Conservation (phyloP, 2,113 vertebrate species). For the Macaca nemestrina region DNA sequence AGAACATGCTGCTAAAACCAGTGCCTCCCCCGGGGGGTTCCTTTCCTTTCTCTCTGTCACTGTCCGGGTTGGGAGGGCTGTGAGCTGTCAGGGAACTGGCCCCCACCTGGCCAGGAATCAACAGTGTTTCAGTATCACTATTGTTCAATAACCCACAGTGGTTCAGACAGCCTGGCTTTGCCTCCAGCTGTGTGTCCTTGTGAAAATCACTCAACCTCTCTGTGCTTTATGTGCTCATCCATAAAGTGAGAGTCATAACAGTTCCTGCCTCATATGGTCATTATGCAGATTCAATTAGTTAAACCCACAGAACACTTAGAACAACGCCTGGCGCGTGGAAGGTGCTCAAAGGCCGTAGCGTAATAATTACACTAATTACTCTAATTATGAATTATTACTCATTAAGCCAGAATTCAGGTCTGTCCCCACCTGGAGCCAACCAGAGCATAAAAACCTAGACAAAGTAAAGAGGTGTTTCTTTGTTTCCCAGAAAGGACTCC, state of each 20-base stretch:
- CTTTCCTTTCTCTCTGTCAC: neutral
- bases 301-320: fast-evolving
- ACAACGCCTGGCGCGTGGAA: fast-evolving
- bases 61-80: no score
- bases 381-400: neutral
- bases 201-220: neutral
- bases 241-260: fast-evolving
- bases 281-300: fast-evolving
- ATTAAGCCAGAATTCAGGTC: neutral
- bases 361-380: neutral
- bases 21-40: fast-evolving
- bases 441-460: neutral
- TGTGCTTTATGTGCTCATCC: neutral
- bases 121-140: no score
- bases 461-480: neutral
- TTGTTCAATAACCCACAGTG: no score
- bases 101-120: no score
- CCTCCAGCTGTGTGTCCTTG: neutral
- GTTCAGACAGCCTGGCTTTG: neutral
- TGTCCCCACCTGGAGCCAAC: neutral
- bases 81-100: neutral
- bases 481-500: neutral
- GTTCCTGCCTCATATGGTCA: fast-evolving
- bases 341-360: neutral
- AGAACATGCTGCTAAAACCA: neutral